Base-by-base conservation (phyloP, 2,888 invertebrate genomes). In the Campaea margaritaria region DNA sequence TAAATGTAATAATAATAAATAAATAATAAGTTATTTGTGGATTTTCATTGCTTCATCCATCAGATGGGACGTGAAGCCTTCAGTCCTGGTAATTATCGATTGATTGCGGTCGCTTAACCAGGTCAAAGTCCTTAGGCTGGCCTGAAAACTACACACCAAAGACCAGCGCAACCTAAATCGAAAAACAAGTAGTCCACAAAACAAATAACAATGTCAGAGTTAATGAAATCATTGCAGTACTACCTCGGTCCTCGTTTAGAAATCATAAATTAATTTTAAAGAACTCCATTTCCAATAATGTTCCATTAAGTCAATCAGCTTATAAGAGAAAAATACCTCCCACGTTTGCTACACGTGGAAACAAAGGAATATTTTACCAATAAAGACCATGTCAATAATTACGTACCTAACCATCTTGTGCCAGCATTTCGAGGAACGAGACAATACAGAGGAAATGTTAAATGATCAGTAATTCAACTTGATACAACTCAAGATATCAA, bases 361-460 rank as follows among this genome's bases (percentile, higher is more conserved):
- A 66, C 62, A 67, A 69, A 68, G 64, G 63, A 63, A 59, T 66
- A 62, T 56, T 63, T 58, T 48, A 58, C 62, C 62, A 67, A 65
- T 67, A 64, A 62, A 64, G 65, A 58, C 61, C 62, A 67, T 65
- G 63, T 60, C 68, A 67, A 67, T 67, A 69, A 67, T 67, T 65
- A 65, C 58, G 42, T 61, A 55, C 60, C 36, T n/a, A n/a, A n/a
- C n/a, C 31, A 31, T 31, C 8, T 31, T 31, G n/a, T 55, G 34
- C 38, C 38, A 48, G 48, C 41, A 56, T 62, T 56, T 49, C 43
- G 13, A 62, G 57, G 47, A 49, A 64, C 45, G 38, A n/a, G n/a
- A 55, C 11, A 43, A 5, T 21, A 15, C 31, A 42, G n/a, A 44
- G 34, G 48, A 48, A 47, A 12, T n/a, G 1, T n/a, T n/a, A 12